A percentile compares a stretch with the other conserved stretches of the same genome.
phyloP scores from a whole-genome alignment of 2,113 vertebrate genomes.

The Eulemur macaco region DNA sequence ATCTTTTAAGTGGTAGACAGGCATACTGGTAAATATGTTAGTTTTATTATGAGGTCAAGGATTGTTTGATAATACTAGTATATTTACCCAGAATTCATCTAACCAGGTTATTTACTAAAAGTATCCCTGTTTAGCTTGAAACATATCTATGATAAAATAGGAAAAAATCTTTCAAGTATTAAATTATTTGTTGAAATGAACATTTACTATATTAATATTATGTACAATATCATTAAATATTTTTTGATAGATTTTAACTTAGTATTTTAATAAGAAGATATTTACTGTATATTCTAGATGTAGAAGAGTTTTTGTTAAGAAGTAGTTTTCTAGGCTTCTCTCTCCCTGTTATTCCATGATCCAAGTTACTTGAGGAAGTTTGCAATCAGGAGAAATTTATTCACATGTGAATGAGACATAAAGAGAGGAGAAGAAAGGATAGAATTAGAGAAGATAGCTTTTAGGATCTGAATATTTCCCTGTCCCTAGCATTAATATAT shows the following conservation, averaged over 20 bases:
- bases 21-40: background rate
- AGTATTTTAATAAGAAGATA: background rate
- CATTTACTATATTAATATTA: background rate
- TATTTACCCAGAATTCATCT: background rate
- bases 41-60: background rate
- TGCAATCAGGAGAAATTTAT: background rate
- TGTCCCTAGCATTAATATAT: background rate
- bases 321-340: background rate
- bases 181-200: background rate
- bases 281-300: background rate
- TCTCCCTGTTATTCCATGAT: background rate
- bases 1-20: background rate
- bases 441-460: background rate
- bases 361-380: background rate
- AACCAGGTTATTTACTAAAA: background rate
- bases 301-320: background rate
- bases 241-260: background rate
- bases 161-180: background rate
- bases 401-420: background rate
- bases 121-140: background rate
- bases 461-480: background rate
- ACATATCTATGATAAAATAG: background rate
- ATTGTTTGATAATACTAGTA: background rate
- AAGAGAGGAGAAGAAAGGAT: background rate
- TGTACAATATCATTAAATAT: background rate